Percentiles rank a stretch among this genome's conserved stretches.
Evolutionary conservation across 1,140 invertebrate genomes (phyloP).

Genomic region (Drosophila nigrodunni): DNA sequence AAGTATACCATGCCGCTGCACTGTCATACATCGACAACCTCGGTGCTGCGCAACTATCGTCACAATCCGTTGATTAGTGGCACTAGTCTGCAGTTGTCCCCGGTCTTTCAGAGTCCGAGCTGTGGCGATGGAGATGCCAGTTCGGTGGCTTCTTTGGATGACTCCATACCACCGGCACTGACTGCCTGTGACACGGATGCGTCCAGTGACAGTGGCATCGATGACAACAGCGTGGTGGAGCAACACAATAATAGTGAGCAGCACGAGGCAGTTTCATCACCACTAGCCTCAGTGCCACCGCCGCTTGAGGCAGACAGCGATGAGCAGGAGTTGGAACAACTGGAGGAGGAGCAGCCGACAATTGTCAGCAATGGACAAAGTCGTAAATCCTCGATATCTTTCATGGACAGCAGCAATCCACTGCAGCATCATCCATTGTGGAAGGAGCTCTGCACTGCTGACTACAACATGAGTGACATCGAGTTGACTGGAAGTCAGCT

Average conservation of each 20-base stretch:
- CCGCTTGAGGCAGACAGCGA: slow-evolving; percentile 9
- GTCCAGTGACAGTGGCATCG: slow-evolving; percentile 77
- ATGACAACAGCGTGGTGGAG: slow-evolving; percentile 62
- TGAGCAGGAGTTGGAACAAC: slow-evolving; percentile 18
- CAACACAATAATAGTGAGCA: not conserved
- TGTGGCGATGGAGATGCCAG: slow-evolving; percentile 36
- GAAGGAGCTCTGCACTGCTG: slow-evolving; percentile 78
- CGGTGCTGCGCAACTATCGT: slow-evolving; percentile 71
- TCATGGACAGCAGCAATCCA: slow-evolving; percentile 74
- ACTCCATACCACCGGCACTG: slow-evolving; percentile 70
- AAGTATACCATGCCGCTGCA: slow-evolving; percentile 57
- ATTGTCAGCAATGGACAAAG: slow-evolving; percentile 33
- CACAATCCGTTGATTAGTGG: slow-evolving; percentile 81
- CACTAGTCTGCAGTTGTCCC: slow-evolving; percentile 71
- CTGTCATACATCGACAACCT: slow-evolving; percentile 60
- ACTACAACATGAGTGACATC: slow-evolving; percentile 72
- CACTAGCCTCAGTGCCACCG: slow-evolving; percentile 17
- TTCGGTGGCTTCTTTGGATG: slow-evolving; percentile 63
- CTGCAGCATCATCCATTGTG: slow-evolving; percentile 67
- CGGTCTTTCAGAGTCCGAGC: slow-evolving; percentile 45
- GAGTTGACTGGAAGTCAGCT: slow-evolving; percentile 65
- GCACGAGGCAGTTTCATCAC: not conserved
- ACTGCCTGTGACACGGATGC: slow-evolving; percentile 70
- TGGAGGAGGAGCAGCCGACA: slow-evolving; percentile 21
- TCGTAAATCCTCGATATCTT: slow-evolving; percentile 76